Conservation (phyloP, 2,797 vertebrate species). For the Ataeniobius toweri region DNA sequence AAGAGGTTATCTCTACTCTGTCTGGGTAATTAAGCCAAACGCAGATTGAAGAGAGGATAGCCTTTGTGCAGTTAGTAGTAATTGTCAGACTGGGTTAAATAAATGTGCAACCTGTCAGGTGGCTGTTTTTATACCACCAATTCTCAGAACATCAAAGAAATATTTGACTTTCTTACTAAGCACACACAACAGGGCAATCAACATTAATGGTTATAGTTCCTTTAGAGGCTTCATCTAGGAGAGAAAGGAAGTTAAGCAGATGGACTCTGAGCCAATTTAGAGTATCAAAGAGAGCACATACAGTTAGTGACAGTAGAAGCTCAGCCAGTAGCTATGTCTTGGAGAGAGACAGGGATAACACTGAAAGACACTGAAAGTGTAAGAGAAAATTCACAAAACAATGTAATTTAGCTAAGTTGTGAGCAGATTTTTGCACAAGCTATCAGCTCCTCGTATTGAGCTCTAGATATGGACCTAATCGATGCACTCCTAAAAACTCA, state of each 20-base stretch:
- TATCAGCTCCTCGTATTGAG: not conserved
- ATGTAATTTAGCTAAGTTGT: not conserved
- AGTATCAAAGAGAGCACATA: too few relatives aligned
- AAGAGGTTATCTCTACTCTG: constrained; percentile 25
- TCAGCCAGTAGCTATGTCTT: too few relatives aligned
- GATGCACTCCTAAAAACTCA: not conserved
- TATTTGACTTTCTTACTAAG: constrained; percentile 39
- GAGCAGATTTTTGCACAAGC: not conserved
- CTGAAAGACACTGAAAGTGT: too few relatives aligned
- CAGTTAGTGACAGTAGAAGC: too few relatives aligned
- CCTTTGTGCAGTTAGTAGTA: constrained; percentile 43
- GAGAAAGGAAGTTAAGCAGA: too few relatives aligned
- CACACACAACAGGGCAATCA: constrained; percentile 47
- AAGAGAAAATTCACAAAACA: not conserved
- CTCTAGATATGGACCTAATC: not conserved
- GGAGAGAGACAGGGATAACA: too few relatives aligned
- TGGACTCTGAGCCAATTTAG: too few relatives aligned
- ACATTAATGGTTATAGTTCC: constrained; percentile 20
- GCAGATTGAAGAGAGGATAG: constrained; percentile 4
- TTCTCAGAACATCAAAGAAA: constrained; percentile 53
- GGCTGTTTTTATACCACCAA: not conserved
- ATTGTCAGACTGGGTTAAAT: constrained; percentile 27
- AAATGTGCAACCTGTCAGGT: constrained; percentile 20
- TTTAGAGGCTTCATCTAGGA: too few relatives aligned
- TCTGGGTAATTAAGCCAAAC: constrained; percentile 12